Conservation (phyloP, 2,888 invertebrate genomes). For the Lasioglossum lativentre region DNA sequence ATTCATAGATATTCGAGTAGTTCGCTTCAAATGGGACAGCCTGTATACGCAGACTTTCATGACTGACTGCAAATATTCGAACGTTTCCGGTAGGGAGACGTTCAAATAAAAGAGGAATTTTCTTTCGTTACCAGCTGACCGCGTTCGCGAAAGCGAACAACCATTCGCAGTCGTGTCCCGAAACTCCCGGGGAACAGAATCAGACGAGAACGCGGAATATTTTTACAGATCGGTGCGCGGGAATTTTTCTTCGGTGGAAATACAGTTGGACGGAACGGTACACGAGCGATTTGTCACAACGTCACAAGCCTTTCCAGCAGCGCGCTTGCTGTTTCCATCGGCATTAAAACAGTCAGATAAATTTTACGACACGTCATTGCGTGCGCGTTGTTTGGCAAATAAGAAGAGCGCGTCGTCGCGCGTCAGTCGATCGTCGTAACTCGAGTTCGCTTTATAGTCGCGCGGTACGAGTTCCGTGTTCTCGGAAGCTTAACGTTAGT, state of each 20-base stretch:
- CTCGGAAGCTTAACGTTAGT: slow-evolving; percentile 20
- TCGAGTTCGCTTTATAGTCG: slow-evolving; percentile 45
- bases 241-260: slow-evolving; percentile 45
- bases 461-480: slow-evolving; percentile 20
- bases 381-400: slow-evolving; percentile 45
- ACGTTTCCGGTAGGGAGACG: background rate
- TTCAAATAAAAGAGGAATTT: slow-evolving; percentile 17
- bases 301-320: background rate
- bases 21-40: background rate
- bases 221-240: slow-evolving; percentile 40
- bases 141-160: background rate
- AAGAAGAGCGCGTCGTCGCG: slow-evolving; percentile 39
- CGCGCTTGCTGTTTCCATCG: slow-evolving; percentile 27
- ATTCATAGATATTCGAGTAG: background rate
- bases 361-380: slow-evolving; percentile 58
- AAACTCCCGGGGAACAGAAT: background rate
- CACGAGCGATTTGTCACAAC: slow-evolving; percentile 50
- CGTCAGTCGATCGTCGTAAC: slow-evolving; percentile 60
- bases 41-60: background rate
- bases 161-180: background rate
- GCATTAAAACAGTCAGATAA: slow-evolving; percentile 56
- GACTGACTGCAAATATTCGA: background rate
- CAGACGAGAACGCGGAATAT: slow-evolving; percentile 32
- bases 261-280: slow-evolving; percentile 58
- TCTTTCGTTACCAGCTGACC: background rate